These are phyloP conservation scores for Sthenelais limicola DNA, from an alignment of 2,888 invertebrate species.

Conservation along the genomic window DNA sequence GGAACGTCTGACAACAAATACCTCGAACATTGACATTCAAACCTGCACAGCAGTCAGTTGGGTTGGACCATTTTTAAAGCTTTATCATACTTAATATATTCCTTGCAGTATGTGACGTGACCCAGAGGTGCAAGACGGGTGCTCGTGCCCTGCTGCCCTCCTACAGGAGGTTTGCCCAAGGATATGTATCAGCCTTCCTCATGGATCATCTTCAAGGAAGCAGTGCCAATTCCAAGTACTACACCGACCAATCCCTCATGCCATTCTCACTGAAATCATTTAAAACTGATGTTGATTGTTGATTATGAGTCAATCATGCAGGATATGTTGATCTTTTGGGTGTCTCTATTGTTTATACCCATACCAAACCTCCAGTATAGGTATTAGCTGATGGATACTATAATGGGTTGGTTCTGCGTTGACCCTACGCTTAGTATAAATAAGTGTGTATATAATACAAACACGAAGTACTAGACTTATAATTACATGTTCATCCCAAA, in stretches of 20 bases:
- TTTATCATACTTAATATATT: no score
- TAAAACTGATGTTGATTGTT: neutral
- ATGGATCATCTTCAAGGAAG: slow-evolving; percentile 4
- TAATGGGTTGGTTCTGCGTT: no score
- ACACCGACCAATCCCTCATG: slow-evolving; percentile 9
- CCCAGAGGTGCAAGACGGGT: slow-evolving; percentile 2
- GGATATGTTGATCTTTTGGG: no score
- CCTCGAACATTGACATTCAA: neutral
- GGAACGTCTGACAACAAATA: no score
- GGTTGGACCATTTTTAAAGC: neutral
- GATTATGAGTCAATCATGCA: no score
- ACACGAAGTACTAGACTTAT: no score
- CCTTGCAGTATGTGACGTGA: neutral
- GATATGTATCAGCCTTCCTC: slow-evolving; percentile 7
- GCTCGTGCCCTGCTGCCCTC: neutral
- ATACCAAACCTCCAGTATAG: no score
- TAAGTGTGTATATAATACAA: no score
- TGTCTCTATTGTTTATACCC: no score
- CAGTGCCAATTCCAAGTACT: neutral
- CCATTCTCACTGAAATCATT: neutral
- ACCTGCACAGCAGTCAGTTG: neutral
- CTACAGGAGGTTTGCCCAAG: slow-evolving; percentile 3
- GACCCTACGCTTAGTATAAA: no score
- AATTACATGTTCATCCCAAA: no score
- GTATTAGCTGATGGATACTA: no score